A percentile compares a stretch with the other conserved stretches of the same genome.
phyloP scores from a whole-genome alignment of 2,113 vertebrate genomes.

The Silurus meridionalis region DNA sequence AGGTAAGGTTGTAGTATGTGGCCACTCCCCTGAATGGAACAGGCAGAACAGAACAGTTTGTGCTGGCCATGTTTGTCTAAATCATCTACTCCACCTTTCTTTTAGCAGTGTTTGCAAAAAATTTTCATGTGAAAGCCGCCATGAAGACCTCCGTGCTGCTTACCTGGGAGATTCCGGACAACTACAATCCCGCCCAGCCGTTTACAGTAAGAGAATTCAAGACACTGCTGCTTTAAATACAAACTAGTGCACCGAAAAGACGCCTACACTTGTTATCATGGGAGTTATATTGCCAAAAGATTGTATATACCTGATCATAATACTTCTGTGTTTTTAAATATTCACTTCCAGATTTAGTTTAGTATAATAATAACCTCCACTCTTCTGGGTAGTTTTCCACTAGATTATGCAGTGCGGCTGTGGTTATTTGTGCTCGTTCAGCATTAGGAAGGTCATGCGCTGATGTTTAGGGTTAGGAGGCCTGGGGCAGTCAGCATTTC shows the following conservation, averaged over 20 bases:
- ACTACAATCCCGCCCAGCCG: constrained; percentile 96
- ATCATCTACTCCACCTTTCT: constrained; percentile 84
- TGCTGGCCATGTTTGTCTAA: constrained; percentile 76
- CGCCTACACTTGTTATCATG: background rate
- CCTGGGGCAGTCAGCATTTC: background rate
- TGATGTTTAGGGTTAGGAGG: background rate
- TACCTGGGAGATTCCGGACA: constrained; percentile 98
- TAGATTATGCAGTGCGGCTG: background rate
- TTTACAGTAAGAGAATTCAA: constrained; percentile 86
- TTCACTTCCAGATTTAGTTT: background rate
- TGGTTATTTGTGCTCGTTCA: background rate
- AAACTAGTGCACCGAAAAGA: background rate
- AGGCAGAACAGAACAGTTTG: background rate
- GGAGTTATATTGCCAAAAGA: background rate
- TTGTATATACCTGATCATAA: background rate
- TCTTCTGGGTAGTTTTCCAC: background rate
- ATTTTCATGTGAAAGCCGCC: constrained; percentile 98
- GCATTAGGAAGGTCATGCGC: background rate
- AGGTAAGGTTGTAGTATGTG: constrained; percentile 75
- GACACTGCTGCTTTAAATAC: background rate
- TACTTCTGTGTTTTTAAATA: background rate
- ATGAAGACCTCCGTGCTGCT: constrained; percentile 97
- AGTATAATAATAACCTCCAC: background rate
- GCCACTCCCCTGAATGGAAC: constrained; percentile 44
- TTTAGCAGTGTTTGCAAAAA: constrained; percentile 99